Conservation (phyloP, 1,140 invertebrate species). For the Aphelinus certus region DNA sequence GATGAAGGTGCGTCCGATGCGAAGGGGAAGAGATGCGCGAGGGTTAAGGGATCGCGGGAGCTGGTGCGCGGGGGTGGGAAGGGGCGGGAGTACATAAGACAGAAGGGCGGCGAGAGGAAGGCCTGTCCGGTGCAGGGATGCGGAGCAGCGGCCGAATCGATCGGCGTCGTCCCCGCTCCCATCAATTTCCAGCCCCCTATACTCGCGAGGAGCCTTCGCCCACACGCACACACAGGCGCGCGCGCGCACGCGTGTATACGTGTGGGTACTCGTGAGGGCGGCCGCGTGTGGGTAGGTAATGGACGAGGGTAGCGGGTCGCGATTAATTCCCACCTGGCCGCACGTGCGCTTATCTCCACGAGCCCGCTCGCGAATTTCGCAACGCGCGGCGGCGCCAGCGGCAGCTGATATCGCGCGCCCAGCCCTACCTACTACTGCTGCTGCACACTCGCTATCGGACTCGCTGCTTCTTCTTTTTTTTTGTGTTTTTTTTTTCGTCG, state of each 20-base stretch:
- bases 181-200: too few relatives aligned
- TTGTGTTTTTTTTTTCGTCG: too few relatives aligned
- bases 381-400: background rate
- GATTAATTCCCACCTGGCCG: constrained; percentile 62
- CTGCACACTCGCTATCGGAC: too few relatives aligned
- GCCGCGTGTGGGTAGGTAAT: too few relatives aligned
- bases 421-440: background rate
- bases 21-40: constrained; percentile 25
- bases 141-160: constrained; percentile 54
- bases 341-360: constrained; percentile 37
- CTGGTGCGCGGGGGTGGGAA: background rate
- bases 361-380: constrained; percentile 12
- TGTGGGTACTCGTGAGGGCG: too few relatives aligned
- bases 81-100: constrained; percentile 26
- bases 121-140: constrained; percentile 20
- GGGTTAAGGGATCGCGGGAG: too few relatives aligned
- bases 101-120: background rate
- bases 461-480: too few relatives aligned
- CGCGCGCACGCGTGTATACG: background rate
- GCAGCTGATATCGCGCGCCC: background rate
- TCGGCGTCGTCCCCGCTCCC: constrained; percentile 53
- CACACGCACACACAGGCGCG: background rate
- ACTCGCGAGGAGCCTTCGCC: constrained; percentile 6
- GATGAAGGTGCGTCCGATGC: constrained; percentile 9
- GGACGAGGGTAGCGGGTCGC: constrained; percentile 43